Percentiles rank a stretch among this genome's conserved stretches.
Conservation (phyloP, 2,888 invertebrate genomes). For the Horisme vitalbata region DNA sequence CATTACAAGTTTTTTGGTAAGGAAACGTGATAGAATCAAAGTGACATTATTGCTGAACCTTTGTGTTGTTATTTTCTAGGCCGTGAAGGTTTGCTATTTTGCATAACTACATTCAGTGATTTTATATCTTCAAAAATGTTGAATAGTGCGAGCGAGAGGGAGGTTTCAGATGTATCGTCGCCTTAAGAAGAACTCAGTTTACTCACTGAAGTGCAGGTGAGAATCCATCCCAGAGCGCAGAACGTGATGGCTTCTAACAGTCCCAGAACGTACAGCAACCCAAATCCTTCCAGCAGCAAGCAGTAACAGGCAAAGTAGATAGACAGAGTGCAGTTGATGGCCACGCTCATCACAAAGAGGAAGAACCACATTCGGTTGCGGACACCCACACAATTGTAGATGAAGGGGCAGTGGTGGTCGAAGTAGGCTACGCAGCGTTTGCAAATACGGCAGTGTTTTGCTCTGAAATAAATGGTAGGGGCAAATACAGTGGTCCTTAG, state of each 20-base stretch:
- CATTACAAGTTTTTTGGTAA: no score
- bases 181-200: no score
- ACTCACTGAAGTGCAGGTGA: slow-evolving; percentile 93
- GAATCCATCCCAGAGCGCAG: slow-evolving; percentile 92
- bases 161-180: no score
- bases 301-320: slow-evolving; percentile 94
- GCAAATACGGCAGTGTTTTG: slow-evolving; percentile 96
- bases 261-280: slow-evolving; percentile 92
- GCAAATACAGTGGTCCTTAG: no score
- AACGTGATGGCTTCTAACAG: slow-evolving; percentile 92
- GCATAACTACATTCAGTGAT: no score
- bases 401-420: slow-evolving; percentile 97
- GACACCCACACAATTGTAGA: slow-evolving; percentile 96
- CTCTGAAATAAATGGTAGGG: slow-evolving; percentile 58
- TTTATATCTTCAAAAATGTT: no score
- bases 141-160: no score
- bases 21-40: no score
- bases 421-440: slow-evolving; percentile 95
- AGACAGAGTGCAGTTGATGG: slow-evolving; percentile 93
- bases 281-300: slow-evolving; percentile 92
- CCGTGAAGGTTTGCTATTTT: no score
- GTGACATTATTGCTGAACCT: no score
- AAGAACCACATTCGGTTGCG: slow-evolving; percentile 97
- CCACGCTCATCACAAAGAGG: slow-evolving; percentile 93
- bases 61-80: no score